phyloP scores from a whole-genome alignment of 2,113 vertebrate genomes.

The Bos javanicus region DNA sequence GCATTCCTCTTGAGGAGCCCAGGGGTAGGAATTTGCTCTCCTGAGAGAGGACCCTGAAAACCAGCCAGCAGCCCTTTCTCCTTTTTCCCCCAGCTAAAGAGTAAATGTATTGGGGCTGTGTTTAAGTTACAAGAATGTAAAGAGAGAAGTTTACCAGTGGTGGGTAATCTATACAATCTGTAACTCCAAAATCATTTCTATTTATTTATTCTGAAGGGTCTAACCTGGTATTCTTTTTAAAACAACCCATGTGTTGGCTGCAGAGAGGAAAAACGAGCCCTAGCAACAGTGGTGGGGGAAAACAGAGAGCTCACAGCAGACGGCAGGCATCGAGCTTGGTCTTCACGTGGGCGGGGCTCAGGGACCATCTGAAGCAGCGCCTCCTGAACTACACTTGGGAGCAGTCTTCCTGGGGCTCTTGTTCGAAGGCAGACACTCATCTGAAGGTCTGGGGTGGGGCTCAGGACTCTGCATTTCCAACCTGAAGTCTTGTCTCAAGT shows the following conservation, averaged over 20 bases:
- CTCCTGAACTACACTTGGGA: fast-evolving
- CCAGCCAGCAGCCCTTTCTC: slow-evolving; percentile 43
- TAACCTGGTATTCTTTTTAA: neutral
- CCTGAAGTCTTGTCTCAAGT: neutral
- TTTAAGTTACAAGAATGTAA: slow-evolving; percentile 36
- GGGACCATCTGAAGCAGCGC: fast-evolving
- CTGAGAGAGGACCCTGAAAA: slow-evolving; percentile 41
- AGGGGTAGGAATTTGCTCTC: slow-evolving; percentile 54
- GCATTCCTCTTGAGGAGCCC: slow-evolving; percentile 30
- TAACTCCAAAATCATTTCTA: neutral
- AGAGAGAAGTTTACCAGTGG: neutral
- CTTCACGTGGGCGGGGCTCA: neutral
- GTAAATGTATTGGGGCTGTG: slow-evolving; percentile 26
- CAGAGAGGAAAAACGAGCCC: neutral
- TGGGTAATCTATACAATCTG: slow-evolving; percentile 42
- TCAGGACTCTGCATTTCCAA: neutral
- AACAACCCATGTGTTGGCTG: neutral
- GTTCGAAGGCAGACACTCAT: neutral
- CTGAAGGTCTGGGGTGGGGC: neutral
- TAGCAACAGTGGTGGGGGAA: fast-evolving
- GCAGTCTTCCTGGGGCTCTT: neutral
- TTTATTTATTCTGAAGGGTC: neutral
- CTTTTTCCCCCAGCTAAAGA: neutral
- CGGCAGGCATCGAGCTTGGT: fast-evolving
- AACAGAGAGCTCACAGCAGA: neutral